A percentile compares a stretch with the other conserved stretches of the same genome.
Conservation (phyloP, 1,140 invertebrate species). For the Drosophila azteca region DNA sequence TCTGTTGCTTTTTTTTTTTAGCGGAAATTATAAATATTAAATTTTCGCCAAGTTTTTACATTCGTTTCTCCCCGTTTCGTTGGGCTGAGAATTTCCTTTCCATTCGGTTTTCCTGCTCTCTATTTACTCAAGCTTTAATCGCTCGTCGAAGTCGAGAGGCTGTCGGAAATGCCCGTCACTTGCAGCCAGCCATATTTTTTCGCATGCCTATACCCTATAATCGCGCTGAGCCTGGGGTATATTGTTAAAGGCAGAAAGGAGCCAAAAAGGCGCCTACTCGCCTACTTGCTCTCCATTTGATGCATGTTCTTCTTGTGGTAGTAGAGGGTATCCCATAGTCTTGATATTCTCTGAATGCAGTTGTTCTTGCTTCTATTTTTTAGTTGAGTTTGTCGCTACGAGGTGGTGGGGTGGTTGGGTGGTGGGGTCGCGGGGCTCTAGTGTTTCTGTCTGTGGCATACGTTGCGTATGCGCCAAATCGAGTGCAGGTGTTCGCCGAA, state of each 20-base stretch:
- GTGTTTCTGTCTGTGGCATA: slow-evolving; percentile 48
- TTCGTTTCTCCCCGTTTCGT: background rate
- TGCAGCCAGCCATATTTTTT: slow-evolving; percentile 28
- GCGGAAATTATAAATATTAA: slow-evolving; percentile 73
- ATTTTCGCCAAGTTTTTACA: slow-evolving; percentile 34
- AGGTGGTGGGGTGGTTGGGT: slow-evolving; percentile 8
- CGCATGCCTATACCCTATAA: background rate
- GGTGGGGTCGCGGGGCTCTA: slow-evolving; percentile 53
- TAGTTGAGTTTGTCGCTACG: slow-evolving; percentile 9
- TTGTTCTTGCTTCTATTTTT: slow-evolving; percentile 12
- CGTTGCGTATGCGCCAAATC: slow-evolving; percentile 61
- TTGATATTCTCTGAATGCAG: background rate
- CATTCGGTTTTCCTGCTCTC: slow-evolving; percentile 7
- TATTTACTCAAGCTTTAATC: slow-evolving; percentile 51
- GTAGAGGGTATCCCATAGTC: no score
- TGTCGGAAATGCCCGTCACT: slow-evolving; percentile 75
- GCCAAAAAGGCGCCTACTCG: no score
- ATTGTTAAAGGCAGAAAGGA: background rate
- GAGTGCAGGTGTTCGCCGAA: slow-evolving; percentile 36
- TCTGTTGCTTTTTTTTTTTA: slow-evolving; percentile 41
- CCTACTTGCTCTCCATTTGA: no score
- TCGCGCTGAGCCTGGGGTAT: background rate
- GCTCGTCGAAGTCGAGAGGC: slow-evolving; percentile 48
- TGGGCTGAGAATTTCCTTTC: slow-evolving; percentile 54
- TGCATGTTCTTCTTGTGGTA: no score